phyloP scores from a whole-genome alignment of 2,113 vertebrate species.

The Casuarius casuarius region DNA sequence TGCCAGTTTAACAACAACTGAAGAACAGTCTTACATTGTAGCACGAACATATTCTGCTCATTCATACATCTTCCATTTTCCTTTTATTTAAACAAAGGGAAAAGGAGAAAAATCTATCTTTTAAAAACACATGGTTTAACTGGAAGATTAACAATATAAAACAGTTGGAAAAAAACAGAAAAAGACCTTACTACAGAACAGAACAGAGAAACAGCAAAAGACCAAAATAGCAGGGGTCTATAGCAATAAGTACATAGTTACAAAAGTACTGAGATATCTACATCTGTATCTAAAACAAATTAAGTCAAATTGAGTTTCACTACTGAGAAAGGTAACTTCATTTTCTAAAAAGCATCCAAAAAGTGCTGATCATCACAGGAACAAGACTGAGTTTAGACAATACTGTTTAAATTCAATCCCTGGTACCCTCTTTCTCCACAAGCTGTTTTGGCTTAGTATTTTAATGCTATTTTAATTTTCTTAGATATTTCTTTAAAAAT shows the following conservation, averaged over 20 bases:
- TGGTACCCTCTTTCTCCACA: not conserved
- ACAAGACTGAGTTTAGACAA: constrained; percentile 28
- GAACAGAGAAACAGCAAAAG: not conserved
- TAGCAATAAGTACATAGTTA: constrained; percentile 56
- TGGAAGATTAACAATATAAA: constrained; percentile 42
- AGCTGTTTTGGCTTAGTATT: constrained; percentile 21
- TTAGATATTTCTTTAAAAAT: not conserved
- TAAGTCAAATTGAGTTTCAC: constrained; percentile 21
- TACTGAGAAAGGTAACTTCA: constrained; percentile 14
- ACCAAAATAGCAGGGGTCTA: constrained; percentile 54
- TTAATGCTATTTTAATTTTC: constrained; percentile 9
- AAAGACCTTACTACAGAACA: not conserved
- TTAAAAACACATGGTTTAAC: constrained; percentile 11
- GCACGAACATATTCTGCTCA: constrained; percentile 61
- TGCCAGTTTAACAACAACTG: constrained; percentile 56
- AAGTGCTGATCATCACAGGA: constrained; percentile 39
- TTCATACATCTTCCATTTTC: constrained; percentile 47
- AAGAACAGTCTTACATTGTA: constrained; percentile 62
- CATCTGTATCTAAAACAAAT: constrained; percentile 49
- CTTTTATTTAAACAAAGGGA: constrained; percentile 41
- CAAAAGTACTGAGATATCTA: constrained; percentile 36
- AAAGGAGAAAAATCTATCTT: not conserved
- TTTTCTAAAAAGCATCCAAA: constrained; percentile 46
- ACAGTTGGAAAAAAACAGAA: not conserved
- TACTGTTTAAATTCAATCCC: constrained; percentile 19